Conservation (phyloP, 1,140 invertebrate species). For the Drosophila yakuba region DNA sequence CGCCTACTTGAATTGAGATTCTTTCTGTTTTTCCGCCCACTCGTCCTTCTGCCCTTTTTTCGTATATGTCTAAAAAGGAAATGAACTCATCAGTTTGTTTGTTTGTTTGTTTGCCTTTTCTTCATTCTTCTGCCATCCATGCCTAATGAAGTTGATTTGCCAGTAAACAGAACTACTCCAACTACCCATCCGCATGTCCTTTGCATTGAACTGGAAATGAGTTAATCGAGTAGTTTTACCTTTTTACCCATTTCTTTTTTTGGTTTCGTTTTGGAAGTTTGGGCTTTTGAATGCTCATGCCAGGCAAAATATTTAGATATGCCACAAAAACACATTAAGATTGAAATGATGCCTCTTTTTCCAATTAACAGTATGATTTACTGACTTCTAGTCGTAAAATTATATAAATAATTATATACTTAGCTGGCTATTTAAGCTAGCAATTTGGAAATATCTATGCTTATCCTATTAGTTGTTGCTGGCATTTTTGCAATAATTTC, state of each 20-base stretch:
- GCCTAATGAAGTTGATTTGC: conserved; percentile 71
- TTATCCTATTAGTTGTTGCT: neutral
- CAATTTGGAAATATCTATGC: neutral
- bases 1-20: conserved; percentile 21
- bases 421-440: too few relatives aligned
- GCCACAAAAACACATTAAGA: conserved; percentile 3
- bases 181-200: conserved; percentile 9
- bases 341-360: neutral
- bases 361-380: too few relatives aligned
- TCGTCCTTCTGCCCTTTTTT: conserved; percentile 7
- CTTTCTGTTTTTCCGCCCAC: neutral
- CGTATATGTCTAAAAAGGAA: conserved; percentile 67
- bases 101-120: conserved; percentile 34
- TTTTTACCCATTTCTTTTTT: neutral
- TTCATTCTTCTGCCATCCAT: conserved; percentile 35
- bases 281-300: neutral
- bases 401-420: too few relatives aligned
- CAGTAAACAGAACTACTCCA: conserved; percentile 9
- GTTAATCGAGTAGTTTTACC: conserved; percentile 25
- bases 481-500: conserved; percentile 7
- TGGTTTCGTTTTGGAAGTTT: neutral
- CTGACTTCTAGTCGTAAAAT: too few relatives aligned
- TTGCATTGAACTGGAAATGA: conserved; percentile 31
- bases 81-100: conserved; percentile 75
- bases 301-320: neutral